Conservation (phyloP, 2,113 vertebrate genomes). For the Phainopepla nitens region DNA sequence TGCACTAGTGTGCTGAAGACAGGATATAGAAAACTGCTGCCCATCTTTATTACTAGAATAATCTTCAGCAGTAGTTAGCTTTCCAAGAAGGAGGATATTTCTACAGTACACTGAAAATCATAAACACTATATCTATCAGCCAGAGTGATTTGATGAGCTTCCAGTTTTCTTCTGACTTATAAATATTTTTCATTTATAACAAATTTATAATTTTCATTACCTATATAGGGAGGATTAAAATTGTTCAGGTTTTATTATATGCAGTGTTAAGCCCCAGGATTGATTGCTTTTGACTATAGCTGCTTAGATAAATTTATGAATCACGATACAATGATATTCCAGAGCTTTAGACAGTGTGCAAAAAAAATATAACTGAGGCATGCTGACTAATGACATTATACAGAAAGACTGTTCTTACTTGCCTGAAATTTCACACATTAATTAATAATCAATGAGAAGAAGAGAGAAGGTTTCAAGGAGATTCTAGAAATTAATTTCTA, state of each 20-base stretch:
- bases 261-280: background rate
- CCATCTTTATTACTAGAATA: background rate
- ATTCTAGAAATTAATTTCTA: conserved; percentile 22
- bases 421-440: background rate
- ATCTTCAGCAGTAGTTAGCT: background rate
- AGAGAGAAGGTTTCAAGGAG: background rate
- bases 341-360: background rate
- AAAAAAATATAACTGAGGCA: background rate
- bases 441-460: conserved; percentile 22
- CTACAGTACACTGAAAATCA: background rate
- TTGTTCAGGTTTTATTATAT: background rate
- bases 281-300: background rate
- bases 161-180: background rate
- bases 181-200: background rate
- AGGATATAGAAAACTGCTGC: background rate
- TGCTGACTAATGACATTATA: background rate
- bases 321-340: background rate
- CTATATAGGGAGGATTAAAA: background rate
- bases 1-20: background rate
- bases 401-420: background rate
- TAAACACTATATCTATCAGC: background rate
- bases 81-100: background rate
- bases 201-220: background rate
- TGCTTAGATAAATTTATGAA: background rate
- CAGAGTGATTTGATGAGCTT: background rate